Evolutionary conservation across 1,140 invertebrate species (phyloP).

Genomic region (Bombyx mandarina): DNA sequence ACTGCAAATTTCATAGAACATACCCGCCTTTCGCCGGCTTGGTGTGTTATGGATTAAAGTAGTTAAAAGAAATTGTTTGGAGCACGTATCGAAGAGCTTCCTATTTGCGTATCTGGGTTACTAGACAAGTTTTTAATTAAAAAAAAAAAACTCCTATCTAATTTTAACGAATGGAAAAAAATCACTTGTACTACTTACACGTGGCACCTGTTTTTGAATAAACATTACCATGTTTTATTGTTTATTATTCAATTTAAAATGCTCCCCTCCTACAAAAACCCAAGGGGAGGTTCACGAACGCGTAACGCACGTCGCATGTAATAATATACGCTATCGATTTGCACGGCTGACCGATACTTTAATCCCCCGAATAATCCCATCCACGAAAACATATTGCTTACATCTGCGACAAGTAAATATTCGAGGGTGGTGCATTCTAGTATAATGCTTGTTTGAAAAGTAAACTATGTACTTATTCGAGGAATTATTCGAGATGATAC

Average conservation of each 20-base stretch:
- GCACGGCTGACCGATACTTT: conserved; percentile 41
- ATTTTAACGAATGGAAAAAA: no score
- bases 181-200: no score
- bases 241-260: neutral
- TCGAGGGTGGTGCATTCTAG: conserved; percentile 6
- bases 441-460: neutral
- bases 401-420: conserved; percentile 21
- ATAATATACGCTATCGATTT: conserved; percentile 46
- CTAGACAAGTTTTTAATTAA: no score
- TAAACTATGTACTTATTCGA: neutral
- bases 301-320: conserved; percentile 27
- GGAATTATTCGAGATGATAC: no score
- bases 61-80: no score
- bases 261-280: neutral
- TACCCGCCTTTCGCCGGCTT: neutral
- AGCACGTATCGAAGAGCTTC: no score
- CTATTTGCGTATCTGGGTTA: no score
- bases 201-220: no score
- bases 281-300: conserved; percentile 23
- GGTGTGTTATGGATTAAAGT: neutral
- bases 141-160: no score
- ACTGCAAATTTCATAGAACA: neutral
- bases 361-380: conserved; percentile 37
- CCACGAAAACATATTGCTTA: conserved; percentile 37
- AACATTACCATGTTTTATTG: no score